These are phyloP conservation scores for Mus caroli DNA, from an alignment of 2,797 vertebrate species.

Conservation along the genomic window DNA sequence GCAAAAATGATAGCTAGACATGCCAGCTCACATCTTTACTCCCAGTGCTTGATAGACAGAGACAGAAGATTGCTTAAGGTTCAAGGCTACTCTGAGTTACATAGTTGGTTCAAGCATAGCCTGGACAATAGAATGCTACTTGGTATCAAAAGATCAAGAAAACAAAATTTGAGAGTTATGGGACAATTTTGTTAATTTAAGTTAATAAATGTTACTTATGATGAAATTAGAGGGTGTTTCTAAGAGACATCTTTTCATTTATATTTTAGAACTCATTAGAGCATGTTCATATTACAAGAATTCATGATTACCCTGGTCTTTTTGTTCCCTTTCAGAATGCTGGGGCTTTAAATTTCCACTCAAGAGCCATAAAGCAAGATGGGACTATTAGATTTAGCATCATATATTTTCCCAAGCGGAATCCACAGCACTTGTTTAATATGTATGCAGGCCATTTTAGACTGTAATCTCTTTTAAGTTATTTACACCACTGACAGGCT, in stretches of 20 bases:
- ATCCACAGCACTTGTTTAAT: constrained; percentile 81
- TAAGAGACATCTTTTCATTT: constrained; percentile 71
- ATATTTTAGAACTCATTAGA: constrained; percentile 46
- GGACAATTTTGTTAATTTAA: constrained; percentile 71
- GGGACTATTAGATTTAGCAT: constrained; percentile 65
- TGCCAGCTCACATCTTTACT: background rate
- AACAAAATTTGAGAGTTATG: background rate
- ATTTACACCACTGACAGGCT: constrained; percentile 75
- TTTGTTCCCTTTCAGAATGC: constrained; percentile 64
- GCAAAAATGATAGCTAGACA: background rate
- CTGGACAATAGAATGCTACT: background rate
- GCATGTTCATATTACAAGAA: constrained; percentile 64
- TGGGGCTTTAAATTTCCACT: constrained; percentile 75
- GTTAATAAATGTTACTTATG: constrained; percentile 67
- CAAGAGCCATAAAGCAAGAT: constrained; percentile 73
- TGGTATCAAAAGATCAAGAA: background rate
- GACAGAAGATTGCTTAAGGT: background rate
- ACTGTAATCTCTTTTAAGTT: constrained; percentile 80
- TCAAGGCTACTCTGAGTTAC: too few species aligned
- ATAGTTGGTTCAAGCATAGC: background rate
- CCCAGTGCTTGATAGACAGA: background rate
- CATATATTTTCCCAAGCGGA: constrained; percentile 71
- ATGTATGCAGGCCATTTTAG: constrained; percentile 76
- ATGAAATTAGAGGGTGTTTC: constrained; percentile 40
- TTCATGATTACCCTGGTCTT: constrained; percentile 57